Evolutionary conservation across 2,888 invertebrate genomes (phyloP).

Genomic region (Calameuta idolon): DNA sequence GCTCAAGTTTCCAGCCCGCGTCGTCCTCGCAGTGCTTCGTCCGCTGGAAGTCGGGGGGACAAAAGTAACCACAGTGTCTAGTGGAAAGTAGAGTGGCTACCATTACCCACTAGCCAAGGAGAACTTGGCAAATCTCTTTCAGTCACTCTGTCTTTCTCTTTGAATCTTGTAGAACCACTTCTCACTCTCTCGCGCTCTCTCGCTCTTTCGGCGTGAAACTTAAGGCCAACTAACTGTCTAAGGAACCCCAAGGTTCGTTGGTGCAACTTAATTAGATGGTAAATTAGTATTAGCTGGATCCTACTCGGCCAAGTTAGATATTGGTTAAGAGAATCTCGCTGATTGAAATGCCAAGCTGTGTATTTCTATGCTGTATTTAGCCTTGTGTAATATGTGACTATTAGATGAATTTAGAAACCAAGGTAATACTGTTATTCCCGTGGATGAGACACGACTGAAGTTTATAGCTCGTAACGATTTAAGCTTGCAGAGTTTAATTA

Average conservation of each 20-base stretch:
- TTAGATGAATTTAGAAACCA: background rate
- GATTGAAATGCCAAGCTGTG: background rate
- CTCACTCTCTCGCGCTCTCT: background rate
- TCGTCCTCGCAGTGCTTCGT: background rate
- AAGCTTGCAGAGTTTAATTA: background rate
- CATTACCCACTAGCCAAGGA: background rate
- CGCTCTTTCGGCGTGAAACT: background rate
- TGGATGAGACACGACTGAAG: background rate
- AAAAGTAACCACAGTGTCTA: background rate
- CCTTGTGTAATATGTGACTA: background rate
- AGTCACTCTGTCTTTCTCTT: background rate
- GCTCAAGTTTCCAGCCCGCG: background rate
- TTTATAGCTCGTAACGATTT: background rate
- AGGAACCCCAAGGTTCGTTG: constrained; percentile 2
- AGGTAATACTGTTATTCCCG: no score
- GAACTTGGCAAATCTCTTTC: background rate
- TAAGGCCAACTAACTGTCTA: background rate
- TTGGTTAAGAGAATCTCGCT: background rate
- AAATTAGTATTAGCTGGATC: background rate
- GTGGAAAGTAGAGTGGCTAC: background rate
- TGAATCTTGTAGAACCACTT: background rate
- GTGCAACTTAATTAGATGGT: constrained; percentile 7
- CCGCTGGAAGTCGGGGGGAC: background rate
- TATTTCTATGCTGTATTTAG: background rate
- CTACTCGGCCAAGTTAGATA: background rate